These are phyloP conservation scores for Lutjanus erythropterus DNA, from an alignment of 2,113 vertebrate species.

Conservation along the genomic window DNA sequence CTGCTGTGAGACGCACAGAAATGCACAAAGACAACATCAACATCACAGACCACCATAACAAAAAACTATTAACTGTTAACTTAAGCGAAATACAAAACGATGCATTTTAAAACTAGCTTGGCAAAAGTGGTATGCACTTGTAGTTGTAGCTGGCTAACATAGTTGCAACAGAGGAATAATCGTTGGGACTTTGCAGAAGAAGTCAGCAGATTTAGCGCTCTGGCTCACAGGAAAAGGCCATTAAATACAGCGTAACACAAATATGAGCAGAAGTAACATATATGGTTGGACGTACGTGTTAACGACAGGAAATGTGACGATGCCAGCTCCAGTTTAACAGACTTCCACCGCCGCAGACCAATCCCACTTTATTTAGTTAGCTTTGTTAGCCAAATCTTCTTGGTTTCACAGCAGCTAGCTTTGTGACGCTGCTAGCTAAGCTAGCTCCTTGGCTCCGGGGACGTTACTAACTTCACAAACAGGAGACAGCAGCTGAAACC, in stretches of 20 bases:
- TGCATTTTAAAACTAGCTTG: background rate
- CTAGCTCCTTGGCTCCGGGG: slow-evolving; percentile 42
- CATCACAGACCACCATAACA: background rate
- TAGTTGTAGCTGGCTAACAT: slow-evolving; percentile 8
- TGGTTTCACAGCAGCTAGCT: slow-evolving; percentile 40
- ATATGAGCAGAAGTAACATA: background rate
- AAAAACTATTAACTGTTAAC: too few relatives aligned
- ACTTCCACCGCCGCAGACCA: slow-evolving; percentile 16
- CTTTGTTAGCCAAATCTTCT: slow-evolving; percentile 34
- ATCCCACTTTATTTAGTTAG: slow-evolving; percentile 2
- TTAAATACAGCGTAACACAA: background rate
- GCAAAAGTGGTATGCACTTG: background rate
- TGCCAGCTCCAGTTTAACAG: slow-evolving; percentile 71
- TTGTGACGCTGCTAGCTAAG: slow-evolving; percentile 45
- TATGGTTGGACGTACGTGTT: slow-evolving; percentile 58
- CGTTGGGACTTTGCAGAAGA: background rate
- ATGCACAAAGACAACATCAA: background rate
- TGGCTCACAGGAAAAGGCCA: slow-evolving; percentile 29
- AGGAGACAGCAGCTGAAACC: background rate
- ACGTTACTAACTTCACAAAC: background rate
- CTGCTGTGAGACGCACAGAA: slow-evolving; percentile 49
- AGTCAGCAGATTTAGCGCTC: slow-evolving; percentile 14
- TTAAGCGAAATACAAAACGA: background rate
- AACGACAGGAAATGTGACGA: slow-evolving; percentile 44
- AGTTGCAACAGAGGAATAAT: background rate